Percentiles rank a stretch among this genome's conserved stretches.
Evolutionary conservation across 2,888 invertebrate genomes (phyloP).

Genomic region (Acleris laterana): DNA sequence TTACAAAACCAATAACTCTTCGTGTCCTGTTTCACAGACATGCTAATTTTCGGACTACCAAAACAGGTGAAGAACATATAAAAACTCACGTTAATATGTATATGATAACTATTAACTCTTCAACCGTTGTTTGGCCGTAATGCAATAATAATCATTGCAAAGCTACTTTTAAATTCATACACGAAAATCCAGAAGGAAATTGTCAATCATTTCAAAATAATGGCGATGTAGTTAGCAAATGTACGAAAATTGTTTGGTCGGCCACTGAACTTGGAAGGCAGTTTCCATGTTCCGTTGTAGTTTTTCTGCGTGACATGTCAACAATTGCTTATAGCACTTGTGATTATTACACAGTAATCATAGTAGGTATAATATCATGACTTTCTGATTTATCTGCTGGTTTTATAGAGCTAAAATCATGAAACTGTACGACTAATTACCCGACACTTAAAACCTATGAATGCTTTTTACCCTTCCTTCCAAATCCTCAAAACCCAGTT

Average conservation of each 20-base stretch:
- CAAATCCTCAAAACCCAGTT: no score
- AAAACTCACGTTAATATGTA: neutral
- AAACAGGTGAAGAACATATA: no score
- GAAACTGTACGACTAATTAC: no score
- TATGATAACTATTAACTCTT: conserved; percentile 5
- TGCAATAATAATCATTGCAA: conserved; percentile 32
- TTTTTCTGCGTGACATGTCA: neutral
- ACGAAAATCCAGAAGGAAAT: conserved; percentile 48
- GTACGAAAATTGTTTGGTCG: conserved; percentile 50
- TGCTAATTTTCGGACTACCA: no score
- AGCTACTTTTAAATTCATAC: conserved; percentile 24
- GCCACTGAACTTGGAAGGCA: conserved; percentile 45
- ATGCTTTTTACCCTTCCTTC: no score
- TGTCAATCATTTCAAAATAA: conserved; percentile 59
- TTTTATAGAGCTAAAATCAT: no score
- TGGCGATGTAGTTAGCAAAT: conserved; percentile 48
- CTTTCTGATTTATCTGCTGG: no score
- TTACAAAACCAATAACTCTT: no score
- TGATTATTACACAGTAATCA: no score
- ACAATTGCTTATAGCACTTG: neutral
- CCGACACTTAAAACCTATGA: no score
- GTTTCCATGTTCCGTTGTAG: conserved; percentile 1
- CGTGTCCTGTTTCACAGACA: no score
- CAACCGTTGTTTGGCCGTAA: conserved; percentile 13
- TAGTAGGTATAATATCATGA: no score